Evolutionary conservation across 2,113 vertebrate species (phyloP), one percentile per base, ranked within the genome.

Genomic region (Passer montanus): DNA sequence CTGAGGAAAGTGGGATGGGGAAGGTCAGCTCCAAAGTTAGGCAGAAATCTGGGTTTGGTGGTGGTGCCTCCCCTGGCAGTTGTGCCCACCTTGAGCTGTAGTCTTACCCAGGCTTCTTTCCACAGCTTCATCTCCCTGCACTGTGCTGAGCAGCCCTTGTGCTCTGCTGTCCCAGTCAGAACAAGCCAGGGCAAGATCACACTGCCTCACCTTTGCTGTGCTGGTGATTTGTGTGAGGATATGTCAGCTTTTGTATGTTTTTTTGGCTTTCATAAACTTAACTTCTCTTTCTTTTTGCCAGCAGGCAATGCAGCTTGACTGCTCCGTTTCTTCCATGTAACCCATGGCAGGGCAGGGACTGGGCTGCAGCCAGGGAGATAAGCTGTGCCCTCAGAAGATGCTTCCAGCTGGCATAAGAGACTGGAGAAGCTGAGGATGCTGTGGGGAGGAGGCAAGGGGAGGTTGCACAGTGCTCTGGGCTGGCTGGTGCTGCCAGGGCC

Each of bases 381-480:
- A 89, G 21, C 30, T 16, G 31, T 7, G 60, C 35, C 39, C 27
- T 77, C 5, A 9, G 69, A 55, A 56, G 35, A 22, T 28, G 58
- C 41, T 69, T 47, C 75, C 2, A 14, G 55, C 23, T 56, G 46
- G 31, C 27, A 47, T 56, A 49, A 62, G 44, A 44, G 31, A 28
- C 52, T 79, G 47, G n/a, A 76, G 39, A 68, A 92, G 31, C 50
- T n/a, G 39, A 47, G 39, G 53, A 33, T 52, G 58, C 79, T 33
- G 26, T 1, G 1, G 37, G 23, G 39, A 84, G 37, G 27, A 62
- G 31, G 31, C 0, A 0, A 49, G 50, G 24, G 37, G 47, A 76
- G 35, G 30, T 55, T 73, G 52, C 52, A 7, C 1, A 3, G 53
- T 69, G 74, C 35, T 58, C 56, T 49, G 52, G n/a, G n/a, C 31